Evolutionary conservation across 2,113 vertebrate species (phyloP).

Genomic region (Hylia prasina): DNA sequence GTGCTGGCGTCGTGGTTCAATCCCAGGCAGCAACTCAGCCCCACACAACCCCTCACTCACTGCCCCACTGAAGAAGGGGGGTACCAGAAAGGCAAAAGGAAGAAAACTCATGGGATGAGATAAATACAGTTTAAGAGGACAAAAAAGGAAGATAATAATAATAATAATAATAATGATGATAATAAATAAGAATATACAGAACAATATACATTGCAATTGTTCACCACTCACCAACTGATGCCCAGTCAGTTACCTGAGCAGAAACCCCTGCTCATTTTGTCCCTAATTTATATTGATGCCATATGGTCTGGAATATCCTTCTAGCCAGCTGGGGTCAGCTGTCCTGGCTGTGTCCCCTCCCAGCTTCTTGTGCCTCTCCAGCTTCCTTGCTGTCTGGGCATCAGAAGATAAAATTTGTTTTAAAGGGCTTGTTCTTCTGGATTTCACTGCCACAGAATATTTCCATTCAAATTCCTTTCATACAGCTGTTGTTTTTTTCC

Average conservation of each 20-base stretch:
- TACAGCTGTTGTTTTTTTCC: neutral
- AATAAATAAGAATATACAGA: neutral
- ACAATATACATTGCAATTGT: neutral
- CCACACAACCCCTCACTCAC: neutral
- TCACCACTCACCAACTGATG: neutral
- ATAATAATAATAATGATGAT: neutral
- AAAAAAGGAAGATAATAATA: neutral
- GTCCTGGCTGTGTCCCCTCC: neutral
- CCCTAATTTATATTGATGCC: neutral
- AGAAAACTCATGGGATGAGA: neutral
- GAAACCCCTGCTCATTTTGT: neutral
- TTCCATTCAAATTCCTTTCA: neutral
- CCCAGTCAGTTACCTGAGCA: neutral
- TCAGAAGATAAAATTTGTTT: neutral
- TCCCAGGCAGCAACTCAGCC: neutral
- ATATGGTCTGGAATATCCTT: neutral
- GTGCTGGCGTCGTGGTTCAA: fast-evolving
- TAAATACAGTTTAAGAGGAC: neutral
- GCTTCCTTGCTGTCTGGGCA: neutral
- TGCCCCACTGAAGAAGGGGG: neutral
- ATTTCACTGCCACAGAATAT: neutral
- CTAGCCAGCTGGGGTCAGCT: neutral
- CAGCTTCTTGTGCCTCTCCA: neutral
- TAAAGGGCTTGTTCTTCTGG: neutral
- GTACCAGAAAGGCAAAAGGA: neutral